These are phyloP conservation scores for Netelia virgata DNA, from an alignment of 2,888 invertebrate species.

Conservation along the genomic window DNA sequence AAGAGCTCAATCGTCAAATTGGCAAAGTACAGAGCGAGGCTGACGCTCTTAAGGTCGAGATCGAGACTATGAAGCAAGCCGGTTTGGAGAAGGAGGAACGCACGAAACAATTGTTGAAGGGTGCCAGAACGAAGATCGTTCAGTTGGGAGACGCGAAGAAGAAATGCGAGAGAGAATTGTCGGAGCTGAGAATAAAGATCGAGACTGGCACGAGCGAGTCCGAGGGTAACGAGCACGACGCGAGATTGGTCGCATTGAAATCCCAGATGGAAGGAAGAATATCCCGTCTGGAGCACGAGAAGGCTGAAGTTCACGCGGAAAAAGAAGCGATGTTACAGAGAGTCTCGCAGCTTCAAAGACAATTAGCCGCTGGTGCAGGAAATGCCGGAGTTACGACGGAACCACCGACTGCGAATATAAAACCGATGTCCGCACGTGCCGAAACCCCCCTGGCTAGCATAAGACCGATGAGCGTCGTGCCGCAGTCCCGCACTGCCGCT, in stretches of 20 bases:
- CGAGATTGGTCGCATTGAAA: conserved; percentile 87
- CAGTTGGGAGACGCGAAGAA: conserved; percentile 90
- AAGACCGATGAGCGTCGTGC: conserved; percentile 92
- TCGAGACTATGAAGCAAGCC: conserved; percentile 87
- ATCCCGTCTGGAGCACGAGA: conserved; percentile 90
- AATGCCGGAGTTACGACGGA: conserved; percentile 87
- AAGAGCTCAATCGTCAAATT: conserved; percentile 84
- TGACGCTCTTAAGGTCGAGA: conserved; percentile 89
- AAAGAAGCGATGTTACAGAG: conserved; percentile 91
- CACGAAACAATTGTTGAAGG: conserved; percentile 89
- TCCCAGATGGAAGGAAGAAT: conserved; percentile 90
- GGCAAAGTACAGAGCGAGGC: conserved; percentile 87
- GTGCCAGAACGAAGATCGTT: conserved; percentile 91
- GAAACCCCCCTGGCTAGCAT: conserved; percentile 97
- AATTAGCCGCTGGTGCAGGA: conserved; percentile 88
- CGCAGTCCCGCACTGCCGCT: conserved; percentile 90
- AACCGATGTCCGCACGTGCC: conserved; percentile 95
- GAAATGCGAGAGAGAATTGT: conserved; percentile 82
- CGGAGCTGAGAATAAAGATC: conserved; percentile 79
- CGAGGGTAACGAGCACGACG: conserved; percentile 81
- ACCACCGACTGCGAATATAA: conserved; percentile 95
- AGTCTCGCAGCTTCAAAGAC: conserved; percentile 89
- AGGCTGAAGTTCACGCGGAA: conserved; percentile 88
- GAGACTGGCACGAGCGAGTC: conserved; percentile 78
- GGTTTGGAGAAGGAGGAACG: conserved; percentile 89